These are phyloP conservation scores for Temnopleurus reevesii DNA, from an alignment of 53 echinoderm and acorn worm species.

Conservation along the genomic window DNA sequence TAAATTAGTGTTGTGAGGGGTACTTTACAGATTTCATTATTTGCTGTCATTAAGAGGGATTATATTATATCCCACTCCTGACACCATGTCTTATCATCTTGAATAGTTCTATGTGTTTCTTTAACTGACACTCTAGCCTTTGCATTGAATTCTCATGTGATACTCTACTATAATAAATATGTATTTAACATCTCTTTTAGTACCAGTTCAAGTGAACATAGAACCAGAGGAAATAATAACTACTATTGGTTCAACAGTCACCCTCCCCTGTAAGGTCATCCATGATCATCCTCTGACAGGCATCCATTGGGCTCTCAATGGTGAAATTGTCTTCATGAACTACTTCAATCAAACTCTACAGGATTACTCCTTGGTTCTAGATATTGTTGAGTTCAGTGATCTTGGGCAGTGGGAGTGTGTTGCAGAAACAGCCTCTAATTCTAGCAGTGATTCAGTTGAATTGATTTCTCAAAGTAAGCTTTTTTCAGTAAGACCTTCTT, in stretches of 20 bases:
- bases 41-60: too few relatives aligned
- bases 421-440: constrained; percentile 33
- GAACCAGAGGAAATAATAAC: background rate
- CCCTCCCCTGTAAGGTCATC: constrained; percentile 25
- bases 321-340: background rate
- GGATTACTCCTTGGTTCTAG: background rate
- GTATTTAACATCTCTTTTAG: background rate
- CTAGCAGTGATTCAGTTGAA: background rate
- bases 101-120: too few relatives aligned
- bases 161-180: too few relatives aligned
- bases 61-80: too few relatives aligned
- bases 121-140: too few relatives aligned
- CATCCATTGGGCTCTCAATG: constrained; percentile 17
- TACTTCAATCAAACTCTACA: background rate
- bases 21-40: too few relatives aligned
- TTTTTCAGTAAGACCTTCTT: too few relatives aligned
- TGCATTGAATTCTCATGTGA: too few relatives aligned
- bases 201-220: constrained; percentile 13
- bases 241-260: background rate
- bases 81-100: too few relatives aligned
- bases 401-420: constrained; percentile 1
- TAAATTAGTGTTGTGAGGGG: too few relatives aligned
- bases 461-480: constrained; percentile 36
- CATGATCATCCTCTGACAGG: constrained; percentile 25
- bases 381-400: background rate